Base-by-base conservation (phyloP, 2,888 invertebrate genomes). In the Labia minor region DNA sequence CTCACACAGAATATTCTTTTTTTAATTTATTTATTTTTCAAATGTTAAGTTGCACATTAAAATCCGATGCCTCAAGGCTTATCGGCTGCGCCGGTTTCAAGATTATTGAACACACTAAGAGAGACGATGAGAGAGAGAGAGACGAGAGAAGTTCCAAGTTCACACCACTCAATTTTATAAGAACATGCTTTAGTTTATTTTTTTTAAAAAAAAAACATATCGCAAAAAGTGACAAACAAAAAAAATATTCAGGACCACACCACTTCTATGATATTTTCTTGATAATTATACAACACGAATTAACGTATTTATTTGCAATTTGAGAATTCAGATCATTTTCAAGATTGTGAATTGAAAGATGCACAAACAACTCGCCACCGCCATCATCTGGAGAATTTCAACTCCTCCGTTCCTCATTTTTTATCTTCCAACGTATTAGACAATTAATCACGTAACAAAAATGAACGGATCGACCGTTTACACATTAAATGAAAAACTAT, bases 321-420 rank as follows among this genome's bases (percentile, higher is more conserved):
- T n/a, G n/a, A 63, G 68, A 64, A 65, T 67, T 69, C 69, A 69
- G 67, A 70, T 69, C 67, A 70, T 68, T 71, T 68, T 68, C 69
- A 69, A 69, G 67, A 68, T 68, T 64, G 69, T 49, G 67, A 69
- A 70, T 66, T 67, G 69, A 69, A 68, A 69, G 71, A 69, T 70
- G 69, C 68, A 70, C 69, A 70, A 69, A 68, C 69, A 68, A 68
- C 67, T 67, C 70, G 68, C 64, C 68, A 70, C 70, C 71, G 71
- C 71, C 71, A 71, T 71, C 70, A 71, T 69, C 68, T 70, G 70
- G 68, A 68, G 68, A 67, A 69, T 69, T 69, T 69, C 69, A 63
- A 67, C 68, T 66, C 37, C 68, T 66, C 61, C 69, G 67, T 68
- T 68, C 70, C 68, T 69, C 71, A 70, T 71, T 70, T 70, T 69